Base-by-base conservation (phyloP, 1,140 invertebrate genomes). In the Bacillus rossius region DNA sequence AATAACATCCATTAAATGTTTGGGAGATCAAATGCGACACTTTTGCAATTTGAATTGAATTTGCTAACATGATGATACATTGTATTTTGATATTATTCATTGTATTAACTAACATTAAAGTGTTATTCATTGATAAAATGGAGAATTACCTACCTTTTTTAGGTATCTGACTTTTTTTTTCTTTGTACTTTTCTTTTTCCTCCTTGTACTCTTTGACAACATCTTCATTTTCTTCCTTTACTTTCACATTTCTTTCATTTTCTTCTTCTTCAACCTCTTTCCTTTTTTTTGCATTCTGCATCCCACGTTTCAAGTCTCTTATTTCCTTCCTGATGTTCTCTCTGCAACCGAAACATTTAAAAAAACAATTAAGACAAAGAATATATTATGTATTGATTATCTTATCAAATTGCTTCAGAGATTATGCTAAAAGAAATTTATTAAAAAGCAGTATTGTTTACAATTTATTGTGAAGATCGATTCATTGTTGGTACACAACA, bases 181-280 rank as follows among this genome's bases (percentile, higher is more conserved):
- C 77, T 75, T 83, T 88, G 72, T 93, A 96, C 65, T 88, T 88
- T 62, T 89, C 79, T 66, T 88, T 84, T 64, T 88, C 84, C 58
- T 88, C 78, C 37, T 87, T 79, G 70, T 88, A 94, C 57, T 86
- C 77, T 67, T 86, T 79, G 55, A 92, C 80, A 59, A 69, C 69
- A 37, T 72, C 65, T 53, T 69, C 57, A 25, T 79, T 63, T 47
- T 79, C 73, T 57, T 75, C 66, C 57, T 75, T 69, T 58, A 75
- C 61, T 61, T 62, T 59, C 40, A 66, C 63, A 49, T 63, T 57
- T 45, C 41, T 54, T 42, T 62, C 26, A 26, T 42, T 56, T 60
- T 63, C 55, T 60, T 64, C 68, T 54, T 74, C 68, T 43, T 76
- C 71, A 23, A 76, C 65, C 48, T 80, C 74, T 65, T 83, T 83